Evolutionary conservation across 2,113 vertebrate genomes (phyloP).

Genomic region (Anhinga rufa): DNA sequence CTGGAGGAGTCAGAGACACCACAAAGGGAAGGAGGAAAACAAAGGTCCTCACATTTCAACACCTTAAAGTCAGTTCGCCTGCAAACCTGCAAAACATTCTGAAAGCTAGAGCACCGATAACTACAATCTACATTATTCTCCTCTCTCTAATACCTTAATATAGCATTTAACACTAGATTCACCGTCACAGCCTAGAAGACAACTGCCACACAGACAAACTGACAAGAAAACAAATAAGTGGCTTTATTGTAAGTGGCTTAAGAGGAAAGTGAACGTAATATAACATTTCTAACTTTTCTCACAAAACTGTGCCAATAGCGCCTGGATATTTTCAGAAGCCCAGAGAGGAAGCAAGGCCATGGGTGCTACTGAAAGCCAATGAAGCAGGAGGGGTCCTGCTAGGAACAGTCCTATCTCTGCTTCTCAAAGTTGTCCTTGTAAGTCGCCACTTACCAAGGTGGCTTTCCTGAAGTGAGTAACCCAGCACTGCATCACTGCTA

Average conservation of each 20-base stretch:
- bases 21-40: neutral
- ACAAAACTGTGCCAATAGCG: neutral
- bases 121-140: neutral
- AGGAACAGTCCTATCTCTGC: neutral
- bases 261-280: neutral
- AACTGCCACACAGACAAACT: neutral
- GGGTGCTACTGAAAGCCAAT: neutral
- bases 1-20: neutral
- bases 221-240: neutral
- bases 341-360: neutral
- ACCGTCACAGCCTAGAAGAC: neutral
- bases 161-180: neutral
- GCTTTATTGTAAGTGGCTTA: neutral
- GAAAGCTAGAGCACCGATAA: neutral
- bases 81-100: neutral
- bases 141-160: neutral
- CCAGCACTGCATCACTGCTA: neutral
- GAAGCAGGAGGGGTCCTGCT: neutral
- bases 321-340: neutral
- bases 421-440: neutral
- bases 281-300: neutral
- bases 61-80: neutral
- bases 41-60: neutral
- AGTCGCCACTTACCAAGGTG: neutral
- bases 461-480: neutral